Evolutionary conservation across 2,797 vertebrate species (phyloP).

Genomic region (Triplophysa yarkandensis): DNA sequence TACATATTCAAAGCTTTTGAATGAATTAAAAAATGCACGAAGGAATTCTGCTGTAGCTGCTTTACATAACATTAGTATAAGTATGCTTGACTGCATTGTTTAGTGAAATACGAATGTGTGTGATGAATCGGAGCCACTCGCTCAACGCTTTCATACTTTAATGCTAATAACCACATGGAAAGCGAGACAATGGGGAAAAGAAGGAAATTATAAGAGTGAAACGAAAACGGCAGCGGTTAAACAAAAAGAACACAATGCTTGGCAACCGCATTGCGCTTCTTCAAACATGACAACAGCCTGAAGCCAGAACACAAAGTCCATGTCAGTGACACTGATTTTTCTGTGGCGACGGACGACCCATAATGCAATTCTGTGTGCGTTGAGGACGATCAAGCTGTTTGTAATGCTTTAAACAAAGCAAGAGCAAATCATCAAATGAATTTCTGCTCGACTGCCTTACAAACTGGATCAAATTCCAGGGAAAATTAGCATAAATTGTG

Average conservation of each 20-base stretch:
- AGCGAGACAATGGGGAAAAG: slow-evolving; percentile 24
- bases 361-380: slow-evolving; percentile 58
- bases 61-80: slow-evolving; percentile 41
- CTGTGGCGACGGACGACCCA: slow-evolving; percentile 52
- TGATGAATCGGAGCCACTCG: slow-evolving; percentile 29
- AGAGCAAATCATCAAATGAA: slow-evolving; percentile 43
- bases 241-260: slow-evolving; percentile 47
- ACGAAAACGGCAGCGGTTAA: slow-evolving; percentile 25
- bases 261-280: slow-evolving; percentile 47
- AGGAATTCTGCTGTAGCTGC: not conserved
- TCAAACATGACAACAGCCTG: slow-evolving; percentile 44
- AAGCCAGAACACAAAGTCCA: slow-evolving; percentile 27
- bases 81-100: slow-evolving; percentile 5
- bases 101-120: slow-evolving; percentile 10
- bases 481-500: slow-evolving; percentile 12
- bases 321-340: slow-evolving; percentile 16
- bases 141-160: slow-evolving; percentile 6
- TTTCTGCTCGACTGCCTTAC: slow-evolving; percentile 29
- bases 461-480: slow-evolving; percentile 14
- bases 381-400: not conserved
- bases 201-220: slow-evolving; percentile 6
- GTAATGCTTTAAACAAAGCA: slow-evolving; percentile 44
- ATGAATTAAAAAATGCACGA: not conserved
- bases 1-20: not conserved
- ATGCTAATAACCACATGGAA: slow-evolving; percentile 5